These are phyloP conservation scores for Archips xylosteana DNA, from an alignment of 2,888 invertebrate genomes.

Conservation along the genomic window DNA sequence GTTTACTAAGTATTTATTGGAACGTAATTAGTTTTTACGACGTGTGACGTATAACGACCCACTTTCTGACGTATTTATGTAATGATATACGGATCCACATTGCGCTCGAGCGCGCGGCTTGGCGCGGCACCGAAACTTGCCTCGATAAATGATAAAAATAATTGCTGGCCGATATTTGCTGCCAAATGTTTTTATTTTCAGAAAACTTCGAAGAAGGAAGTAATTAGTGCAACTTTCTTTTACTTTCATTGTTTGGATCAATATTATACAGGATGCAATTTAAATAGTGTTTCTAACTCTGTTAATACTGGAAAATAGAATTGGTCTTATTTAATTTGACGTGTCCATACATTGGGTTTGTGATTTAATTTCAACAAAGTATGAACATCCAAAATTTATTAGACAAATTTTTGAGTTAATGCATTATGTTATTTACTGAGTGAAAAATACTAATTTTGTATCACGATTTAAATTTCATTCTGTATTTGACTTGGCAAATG, in stretches of 20 bases:
- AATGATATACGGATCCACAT: constrained; percentile 22
- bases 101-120: neutral
- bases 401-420: no score
- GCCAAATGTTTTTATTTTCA: constrained; percentile 5
- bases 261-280: no score
- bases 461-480: no score
- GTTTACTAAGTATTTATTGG: constrained; percentile 3
- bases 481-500: no score
- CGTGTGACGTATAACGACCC: constrained; percentile 30
- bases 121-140: constrained; percentile 10
- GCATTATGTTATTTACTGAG: no score
- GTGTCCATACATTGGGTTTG: no score
- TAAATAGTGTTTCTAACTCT: no score
- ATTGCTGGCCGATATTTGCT: constrained; percentile 3
- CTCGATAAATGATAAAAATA: constrained; percentile 16
- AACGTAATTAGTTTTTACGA: constrained; percentile 6
- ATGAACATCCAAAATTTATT: no score
- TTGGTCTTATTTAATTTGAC: no score
- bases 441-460: no score
- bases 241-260: neutral
- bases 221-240: neutral
- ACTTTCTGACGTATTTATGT: constrained; percentile 35
- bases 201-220: neutral
- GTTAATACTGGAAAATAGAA: no score
- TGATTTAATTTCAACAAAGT: no score